Evolutionary conservation across 2,797 vertebrate species (phyloP), one percentile per base, ranked within the genome.

Genomic region (Menidia menidia): DNA sequence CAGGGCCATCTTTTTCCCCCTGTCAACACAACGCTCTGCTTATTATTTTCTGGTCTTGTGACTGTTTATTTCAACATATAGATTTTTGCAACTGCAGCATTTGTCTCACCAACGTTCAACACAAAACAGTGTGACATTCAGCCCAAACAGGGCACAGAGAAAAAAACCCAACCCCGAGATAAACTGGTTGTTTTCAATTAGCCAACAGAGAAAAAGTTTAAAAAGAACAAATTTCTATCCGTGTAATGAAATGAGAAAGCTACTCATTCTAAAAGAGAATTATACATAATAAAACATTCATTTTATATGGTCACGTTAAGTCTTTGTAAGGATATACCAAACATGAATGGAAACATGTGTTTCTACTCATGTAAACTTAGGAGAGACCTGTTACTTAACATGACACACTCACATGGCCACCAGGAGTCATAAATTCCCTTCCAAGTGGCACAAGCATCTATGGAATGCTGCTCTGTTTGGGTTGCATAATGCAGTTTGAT

Each of bases 1-100:
- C 33, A 39, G 3, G 2, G 59, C 81, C 77, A 76, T 72, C 66
- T 80, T 64, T 44, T 30, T 18, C 12, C 5, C 30, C 52, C 53
- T 13, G 47, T 30, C 7, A 51, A 45, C 2, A 79, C 64, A 85
- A 75, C 55, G 62, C 48, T 6, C 57, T 55, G 31, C 52, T 57
- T 87, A 68, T 87, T 68, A 32, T 44, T 64, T 25, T 53, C 60
- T 3, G 9, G 71, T 82, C 84, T 82, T 85, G 70, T 87, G 88
- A 88, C 78, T 1, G 3, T 43, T 64, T 51, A 60, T 43, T 33
- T 62, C 63, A 18, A 60, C 16, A 86, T 68, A 60, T 48, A 35
- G 10, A n/a, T 69, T 80, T 72, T 30, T 45, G 48, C 8, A 44
- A 35, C 57, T 48, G 56, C 41, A 65, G 32, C 33, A 53, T 60